Conservation (phyloP, 2,888 invertebrate species). For the Nephrotoma guestfalica region DNA sequence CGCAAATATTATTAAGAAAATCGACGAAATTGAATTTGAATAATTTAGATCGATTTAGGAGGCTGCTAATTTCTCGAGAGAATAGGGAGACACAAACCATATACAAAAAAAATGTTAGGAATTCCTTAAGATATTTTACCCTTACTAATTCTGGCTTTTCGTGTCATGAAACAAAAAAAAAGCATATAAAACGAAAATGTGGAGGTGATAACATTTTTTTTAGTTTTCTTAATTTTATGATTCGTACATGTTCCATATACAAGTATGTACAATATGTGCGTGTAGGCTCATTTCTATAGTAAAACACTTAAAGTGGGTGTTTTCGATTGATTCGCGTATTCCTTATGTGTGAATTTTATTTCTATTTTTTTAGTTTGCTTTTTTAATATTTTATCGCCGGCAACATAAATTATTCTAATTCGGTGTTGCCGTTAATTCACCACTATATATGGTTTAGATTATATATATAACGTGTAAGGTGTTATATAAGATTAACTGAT, state of each 20-base stretch:
- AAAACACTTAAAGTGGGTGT: not conserved
- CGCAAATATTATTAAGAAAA: not conserved
- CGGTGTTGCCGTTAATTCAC: not conserved
- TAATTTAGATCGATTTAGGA: not conserved
- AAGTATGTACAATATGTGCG: not conserved
- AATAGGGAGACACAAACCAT: not conserved
- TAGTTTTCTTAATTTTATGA: not conserved
- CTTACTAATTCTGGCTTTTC: not conserved
- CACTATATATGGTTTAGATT: not conserved
- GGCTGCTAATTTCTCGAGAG: not conserved
- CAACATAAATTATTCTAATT: not conserved
- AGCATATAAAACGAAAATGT: not conserved
- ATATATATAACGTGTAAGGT: not conserved
- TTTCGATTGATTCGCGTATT: not conserved
- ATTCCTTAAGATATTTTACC: not conserved
- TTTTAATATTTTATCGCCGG: not conserved
- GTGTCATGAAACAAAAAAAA: not conserved
- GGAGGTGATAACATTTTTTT: not conserved
- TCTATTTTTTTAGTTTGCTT: not conserved
- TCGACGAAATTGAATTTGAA: not conserved
- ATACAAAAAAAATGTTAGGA: not conserved
- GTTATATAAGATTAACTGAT: not conserved
- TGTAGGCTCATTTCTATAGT: not conserved
- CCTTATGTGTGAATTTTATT: not conserved
- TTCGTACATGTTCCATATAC: not conserved